Evolutionary conservation across 2,888 invertebrate genomes (phyloP), one percentile per base, ranked within the genome.

Genomic region (Capitulum mitella): DNA sequence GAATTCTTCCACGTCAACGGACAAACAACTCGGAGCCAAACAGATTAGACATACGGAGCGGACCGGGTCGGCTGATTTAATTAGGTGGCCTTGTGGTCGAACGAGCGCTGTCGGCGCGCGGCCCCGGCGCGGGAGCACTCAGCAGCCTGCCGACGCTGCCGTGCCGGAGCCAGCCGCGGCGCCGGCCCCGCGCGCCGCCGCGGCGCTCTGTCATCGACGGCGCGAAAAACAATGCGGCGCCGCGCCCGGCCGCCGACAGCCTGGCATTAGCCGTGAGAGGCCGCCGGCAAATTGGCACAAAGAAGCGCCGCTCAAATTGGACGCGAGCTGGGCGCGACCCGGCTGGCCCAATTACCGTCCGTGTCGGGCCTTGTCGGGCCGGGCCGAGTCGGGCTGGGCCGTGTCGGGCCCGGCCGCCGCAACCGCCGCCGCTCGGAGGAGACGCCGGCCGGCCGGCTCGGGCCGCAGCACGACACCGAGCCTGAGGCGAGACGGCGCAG

Each of bases 21-120:
- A 70, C 70, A 40, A 70, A 70, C 70, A 70, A 70, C 70, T 64
- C 26, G 37, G 26, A 58, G 70, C 22, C 37, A 70, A 70, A 70
- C 70, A 70, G 40, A 70, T 70, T 70, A 70, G 26, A n/a, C 70
- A 37, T 22, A 29, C 37, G 26, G 70, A 26, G 70, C 70, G 10
- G 37, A 37, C 8, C 19, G 26, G 12, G 22, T 0, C 40, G 34
- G 0, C 70, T 37, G 70, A 70, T 70, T 70, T 70, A 70, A 70
- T 70, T 37, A 40, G 70, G 14, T 6, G 37, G 70, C 70, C 70
- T 40, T 70, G 70, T 40, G 5, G 34, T 64, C 37, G n/a, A n/a
- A n/a, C 12, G 58, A 2, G 26, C 6, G 26, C 16, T 3, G 37
- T 1, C 5, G 16, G 61, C 61, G 61, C 32, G 10, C 61, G 32